Percentiles rank a stretch among this genome's conserved stretches.
Evolutionary conservation across 2,113 vertebrate species (phyloP).

Genomic region (Brienomyrus brachyistius): DNA sequence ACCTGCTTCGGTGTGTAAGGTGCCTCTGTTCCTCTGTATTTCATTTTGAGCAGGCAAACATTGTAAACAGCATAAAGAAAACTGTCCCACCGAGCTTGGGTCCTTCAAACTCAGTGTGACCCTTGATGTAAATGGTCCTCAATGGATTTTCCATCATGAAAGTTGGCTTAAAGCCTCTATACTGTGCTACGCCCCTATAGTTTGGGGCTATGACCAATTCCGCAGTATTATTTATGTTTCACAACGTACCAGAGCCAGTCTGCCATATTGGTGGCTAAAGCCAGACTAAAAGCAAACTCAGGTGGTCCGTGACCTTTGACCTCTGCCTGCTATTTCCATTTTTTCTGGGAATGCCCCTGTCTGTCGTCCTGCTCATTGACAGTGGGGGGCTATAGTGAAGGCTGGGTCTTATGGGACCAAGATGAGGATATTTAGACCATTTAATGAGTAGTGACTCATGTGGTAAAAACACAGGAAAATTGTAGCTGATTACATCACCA

Average conservation of each 20-base stretch:
- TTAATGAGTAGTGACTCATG: neutral
- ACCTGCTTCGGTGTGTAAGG: slow-evolving; percentile 48
- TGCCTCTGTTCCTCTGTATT: slow-evolving; percentile 40
- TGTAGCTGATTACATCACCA: neutral
- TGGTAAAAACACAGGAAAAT: neutral
- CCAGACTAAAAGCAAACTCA: neutral
- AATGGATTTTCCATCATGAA: neutral
- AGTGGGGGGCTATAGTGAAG: neutral
- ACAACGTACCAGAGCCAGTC: neutral
- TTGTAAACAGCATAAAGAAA: slow-evolving; percentile 40
- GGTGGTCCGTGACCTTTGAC: neutral
- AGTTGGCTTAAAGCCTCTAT: neutral
- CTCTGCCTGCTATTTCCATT: neutral
- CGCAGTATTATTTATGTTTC: neutral
- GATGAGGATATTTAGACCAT: neutral
- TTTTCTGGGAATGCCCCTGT: neutral
- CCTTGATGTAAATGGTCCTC: slow-evolving; percentile 35
- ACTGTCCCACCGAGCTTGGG: slow-evolving; percentile 32
- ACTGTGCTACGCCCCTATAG: neutral
- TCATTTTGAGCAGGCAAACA: slow-evolving; percentile 48
- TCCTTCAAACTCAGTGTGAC: slow-evolving; percentile 29
- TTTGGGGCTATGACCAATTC: neutral
- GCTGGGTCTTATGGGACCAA: neutral
- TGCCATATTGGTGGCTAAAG: neutral
- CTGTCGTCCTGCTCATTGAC: neutral